Evolutionary conservation across 2,113 vertebrate genomes (phyloP), one percentile per base, ranked within the genome.

Genomic region (Tinamus guttatus): DNA sequence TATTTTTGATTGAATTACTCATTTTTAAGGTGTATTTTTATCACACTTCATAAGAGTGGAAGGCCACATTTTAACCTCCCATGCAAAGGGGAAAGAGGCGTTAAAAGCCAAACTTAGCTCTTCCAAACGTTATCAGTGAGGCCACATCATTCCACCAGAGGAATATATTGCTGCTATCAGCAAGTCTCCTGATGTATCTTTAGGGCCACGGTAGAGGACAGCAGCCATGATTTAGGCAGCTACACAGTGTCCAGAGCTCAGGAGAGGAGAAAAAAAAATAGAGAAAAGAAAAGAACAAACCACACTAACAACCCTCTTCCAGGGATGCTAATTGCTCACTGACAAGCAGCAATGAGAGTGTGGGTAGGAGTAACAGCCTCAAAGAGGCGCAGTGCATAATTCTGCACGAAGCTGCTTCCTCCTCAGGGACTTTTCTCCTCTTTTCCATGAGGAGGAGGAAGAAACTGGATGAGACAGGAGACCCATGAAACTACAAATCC

Each of bases 221-320:
- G 13, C 18, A 58, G 20, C 22, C 25, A 34, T 27, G 24, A 40
- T 45, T 60, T 25, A 56, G 4, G 21, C 28, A 47, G 9, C 22
- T 32, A 24, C 11, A 12, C 30, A 15, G 40, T 1, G 0, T 40
- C 24, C 27, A 77, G 17, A 19, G 88, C 3, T 24, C 3, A 30
- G 11, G 6, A 0, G 3, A 65, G n/a, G n/a, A n/a, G n/a, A n/a
- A n/a, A n/a, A n/a, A n/a, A n/a, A n/a, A n/a, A n/a, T n/a, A n/a
- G n/a, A n/a, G n/a, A n/a, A n/a, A n/a, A n/a, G n/a, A n/a, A n/a
- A n/a, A n/a, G n/a, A n/a, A n/a, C n/a, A 58, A n/a, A 6, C 8
- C 22, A 3, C 5, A 5, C 4, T 11, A 25, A 3, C 4, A 5
- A 34, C 10, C 4, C 36, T 58, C 6, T 60, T 47, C 32, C 18